Percentiles rank a stretch among this genome's conserved stretches.
Evolutionary conservation across 2,113 vertebrate species (phyloP).

Genomic region (Rana temporaria): DNA sequence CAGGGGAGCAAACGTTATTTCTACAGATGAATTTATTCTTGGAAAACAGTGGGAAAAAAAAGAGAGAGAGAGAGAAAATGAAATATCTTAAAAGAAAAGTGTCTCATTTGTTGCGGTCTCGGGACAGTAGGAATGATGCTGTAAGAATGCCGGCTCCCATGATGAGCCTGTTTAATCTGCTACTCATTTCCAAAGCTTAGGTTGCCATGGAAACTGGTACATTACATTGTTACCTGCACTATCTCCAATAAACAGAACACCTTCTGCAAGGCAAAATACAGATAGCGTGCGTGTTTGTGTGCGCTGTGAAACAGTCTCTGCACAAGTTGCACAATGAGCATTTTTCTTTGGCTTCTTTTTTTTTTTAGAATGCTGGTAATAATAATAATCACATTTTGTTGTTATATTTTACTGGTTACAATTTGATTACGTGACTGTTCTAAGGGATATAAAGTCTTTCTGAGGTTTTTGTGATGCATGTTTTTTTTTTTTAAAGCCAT

Average conservation of each 20-base stretch:
- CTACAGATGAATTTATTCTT: constrained; percentile 55
- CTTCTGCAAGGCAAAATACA: constrained; percentile 65
- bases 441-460: constrained; percentile 3
- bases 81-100: constrained; percentile 15
- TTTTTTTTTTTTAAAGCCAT: not conserved
- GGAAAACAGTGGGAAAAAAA: constrained; percentile 3
- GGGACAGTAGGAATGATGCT: constrained; percentile 58
- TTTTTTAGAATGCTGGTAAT: constrained; percentile 15
- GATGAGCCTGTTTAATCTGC: constrained; percentile 68
- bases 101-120: constrained; percentile 52
- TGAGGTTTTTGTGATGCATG: not conserved
- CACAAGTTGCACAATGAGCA: constrained; percentile 40
- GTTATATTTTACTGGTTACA: constrained; percentile 10
- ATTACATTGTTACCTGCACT: constrained; percentile 67
- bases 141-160: constrained; percentile 68
- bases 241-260: constrained; percentile 63
- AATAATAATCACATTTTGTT: constrained; percentile 44
- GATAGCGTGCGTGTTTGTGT: constrained; percentile 42
- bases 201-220: constrained; percentile 74
- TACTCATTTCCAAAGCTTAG: constrained; percentile 69
- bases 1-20: constrained; percentile 49
- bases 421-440: constrained; percentile 18
- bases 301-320: constrained; percentile 27
- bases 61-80: constrained; percentile 14
- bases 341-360: constrained; percentile 11